Base-by-base conservation (phyloP, 2,113 vertebrate species). In the Pimephales promelas region DNA sequence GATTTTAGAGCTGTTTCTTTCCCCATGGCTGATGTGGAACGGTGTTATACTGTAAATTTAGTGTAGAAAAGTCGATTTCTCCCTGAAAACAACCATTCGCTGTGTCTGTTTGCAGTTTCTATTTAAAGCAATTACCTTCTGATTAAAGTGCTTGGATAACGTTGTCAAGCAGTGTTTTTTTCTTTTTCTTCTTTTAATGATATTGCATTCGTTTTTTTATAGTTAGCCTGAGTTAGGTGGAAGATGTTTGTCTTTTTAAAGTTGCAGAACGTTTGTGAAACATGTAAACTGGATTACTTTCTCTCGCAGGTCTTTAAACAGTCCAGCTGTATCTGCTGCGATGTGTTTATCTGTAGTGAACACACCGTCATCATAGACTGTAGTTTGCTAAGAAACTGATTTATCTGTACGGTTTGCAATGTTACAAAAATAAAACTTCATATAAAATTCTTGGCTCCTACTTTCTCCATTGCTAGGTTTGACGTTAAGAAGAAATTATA, bases 371-470 rank as follows among this genome's bases (percentile, higher is more conserved):
- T 57, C 24, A 31, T 78, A 57, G 5, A 75, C 45, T 70, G 68
- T 79, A 80, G 75, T 66, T 83, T 83, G 43, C 45, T 77, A 74
- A 66, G 57, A 75, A 47, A 75, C 45, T 66, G 74, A 61, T 66
- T 62, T 86, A 18, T 31, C 62, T 96, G 94, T 95, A 95, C 94
- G 95, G 95, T 96, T 95, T 96, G 93, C 91, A 92, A 94, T 81
- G 74, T 85, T 81, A 79, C 43, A 2, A 81, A 71, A 82, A 88
- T 82, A 78, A 84, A 82, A 79, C 24, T 59, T 70, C 56, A 75
- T 45, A 72, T 22, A 24, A 72, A 72, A 72, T 9, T 3, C 2
- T 0, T 10, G 75, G 36, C 13, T 24, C 7, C 16, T 34, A 20
- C 20, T 78, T 16, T 34, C 22, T 56, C 31, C 11, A 24, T 16